phyloP scores from a whole-genome alignment of 1,140 invertebrate genomes.

The Drosophila ambigua region DNA sequence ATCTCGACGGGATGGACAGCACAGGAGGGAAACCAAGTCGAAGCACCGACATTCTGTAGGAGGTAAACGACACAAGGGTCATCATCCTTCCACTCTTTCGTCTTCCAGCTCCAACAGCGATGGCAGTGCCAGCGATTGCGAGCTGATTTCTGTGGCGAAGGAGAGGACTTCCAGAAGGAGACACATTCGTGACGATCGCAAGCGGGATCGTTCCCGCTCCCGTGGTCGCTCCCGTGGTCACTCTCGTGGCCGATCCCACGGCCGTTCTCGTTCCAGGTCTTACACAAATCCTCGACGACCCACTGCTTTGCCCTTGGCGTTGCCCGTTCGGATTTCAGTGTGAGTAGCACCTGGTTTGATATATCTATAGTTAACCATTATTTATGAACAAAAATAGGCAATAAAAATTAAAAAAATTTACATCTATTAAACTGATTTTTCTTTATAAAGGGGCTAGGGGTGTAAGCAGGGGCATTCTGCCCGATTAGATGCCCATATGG shows the following conservation, averaged over 20 bases:
- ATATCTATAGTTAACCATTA: slow-evolving; percentile 13
- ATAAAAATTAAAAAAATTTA: slow-evolving; percentile 16
- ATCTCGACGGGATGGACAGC: neutral
- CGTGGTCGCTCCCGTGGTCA: slow-evolving; percentile 49
- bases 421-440: too few relatives aligned
- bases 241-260: slow-evolving; percentile 49
- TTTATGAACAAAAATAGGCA: slow-evolving; percentile 15
- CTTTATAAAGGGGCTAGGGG: too few relatives aligned
- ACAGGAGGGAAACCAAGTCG: slow-evolving; percentile 7
- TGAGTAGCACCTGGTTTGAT: slow-evolving; percentile 34
- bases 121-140: slow-evolving; percentile 34
- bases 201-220: slow-evolving; percentile 47
- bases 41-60: slow-evolving; percentile 16
- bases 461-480: too few relatives aligned
- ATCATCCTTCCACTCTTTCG: slow-evolving; percentile 24
- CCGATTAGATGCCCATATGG: too few relatives aligned
- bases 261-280: slow-evolving; percentile 55
- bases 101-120: slow-evolving; percentile 28
- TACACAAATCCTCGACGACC: slow-evolving; percentile 42
- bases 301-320: slow-evolving; percentile 37
- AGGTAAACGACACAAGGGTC: slow-evolving; percentile 31
- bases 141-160: slow-evolving; percentile 26
- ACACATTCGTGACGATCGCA: slow-evolving; percentile 43
- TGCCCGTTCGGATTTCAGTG: slow-evolving; percentile 47
- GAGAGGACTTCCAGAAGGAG: slow-evolving; percentile 14